Evolutionary conservation across 2,797 vertebrate species (phyloP).

Genomic region (Sebastes steindachneri): DNA sequence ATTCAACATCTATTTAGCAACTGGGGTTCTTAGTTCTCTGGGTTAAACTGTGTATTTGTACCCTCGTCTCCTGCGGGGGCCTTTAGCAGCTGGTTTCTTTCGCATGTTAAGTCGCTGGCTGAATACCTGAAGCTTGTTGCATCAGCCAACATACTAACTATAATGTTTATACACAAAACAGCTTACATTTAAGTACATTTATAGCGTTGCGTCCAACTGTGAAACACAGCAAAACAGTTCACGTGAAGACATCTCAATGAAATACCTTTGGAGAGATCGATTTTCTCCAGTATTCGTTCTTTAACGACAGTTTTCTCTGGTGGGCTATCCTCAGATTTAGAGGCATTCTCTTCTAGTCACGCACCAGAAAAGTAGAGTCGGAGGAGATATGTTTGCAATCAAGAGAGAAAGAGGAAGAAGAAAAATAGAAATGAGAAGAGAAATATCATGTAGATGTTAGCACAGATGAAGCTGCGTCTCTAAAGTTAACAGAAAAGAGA

Average conservation of each 20-base stretch:
- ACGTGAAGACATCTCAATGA: neutral
- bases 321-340: slow-evolving; percentile 85
- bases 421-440: neutral
- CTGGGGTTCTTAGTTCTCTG: slow-evolving; percentile 54
- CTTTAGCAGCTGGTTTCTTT: slow-evolving; percentile 50
- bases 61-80: slow-evolving; percentile 53
- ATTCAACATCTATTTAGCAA: slow-evolving; percentile 62
- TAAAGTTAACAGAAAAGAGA: neutral
- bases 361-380: slow-evolving; percentile 29
- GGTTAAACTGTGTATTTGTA: slow-evolving; percentile 62
- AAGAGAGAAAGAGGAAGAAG: slow-evolving; percentile 28
- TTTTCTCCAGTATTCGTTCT: slow-evolving; percentile 77
- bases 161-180: slow-evolving; percentile 14
- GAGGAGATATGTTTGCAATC: slow-evolving; percentile 44
- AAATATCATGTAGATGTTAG: neutral
- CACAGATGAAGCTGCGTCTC: neutral
- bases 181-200: neutral
- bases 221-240: neutral
- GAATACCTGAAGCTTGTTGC: slow-evolving; percentile 42
- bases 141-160: slow-evolving; percentile 21
- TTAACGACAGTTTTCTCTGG: slow-evolving; percentile 85
- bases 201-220: neutral
- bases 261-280: slow-evolving; percentile 77
- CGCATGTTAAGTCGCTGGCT: slow-evolving; percentile 56
- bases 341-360: slow-evolving; percentile 85